Conservation (phyloP, 1,140 invertebrate species). For the Drosophila triauraria region DNA sequence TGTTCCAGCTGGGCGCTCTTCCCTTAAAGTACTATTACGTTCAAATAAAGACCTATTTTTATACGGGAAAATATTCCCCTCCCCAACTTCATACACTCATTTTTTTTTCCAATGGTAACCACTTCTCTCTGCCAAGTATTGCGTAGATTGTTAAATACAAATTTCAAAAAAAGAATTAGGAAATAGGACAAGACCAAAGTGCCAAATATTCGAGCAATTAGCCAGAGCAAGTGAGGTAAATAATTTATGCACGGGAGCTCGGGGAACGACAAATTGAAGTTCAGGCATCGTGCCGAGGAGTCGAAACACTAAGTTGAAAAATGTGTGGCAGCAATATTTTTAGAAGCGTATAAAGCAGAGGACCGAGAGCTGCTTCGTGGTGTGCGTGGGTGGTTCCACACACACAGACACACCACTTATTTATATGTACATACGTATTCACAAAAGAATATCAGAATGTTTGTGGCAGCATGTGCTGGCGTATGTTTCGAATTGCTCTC, state of each 20-base stretch:
- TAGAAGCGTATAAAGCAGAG: constrained; percentile 14
- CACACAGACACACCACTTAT: constrained; percentile 12
- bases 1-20: constrained; percentile 30
- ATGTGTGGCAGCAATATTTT: constrained; percentile 50
- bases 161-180: neutral
- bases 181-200: constrained; percentile 38
- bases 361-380: neutral
- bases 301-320: constrained; percentile 13
- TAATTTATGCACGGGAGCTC: constrained; percentile 11
- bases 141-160: neutral
- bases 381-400: constrained; percentile 29
- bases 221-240: constrained; percentile 19
- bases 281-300: constrained; percentile 18
- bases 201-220: constrained; percentile 50
- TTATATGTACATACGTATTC: constrained; percentile 16
- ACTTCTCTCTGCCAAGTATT: neutral
- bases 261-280: constrained; percentile 40
- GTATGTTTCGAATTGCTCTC: constrained; percentile 73
- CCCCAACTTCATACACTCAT: neutral
- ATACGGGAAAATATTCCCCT: neutral
- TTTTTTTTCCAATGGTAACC: neutral
- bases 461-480: constrained; percentile 59
- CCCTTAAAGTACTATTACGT: constrained; percentile 36
- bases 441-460: constrained; percentile 13
- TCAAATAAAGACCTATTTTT: neutral